phyloP scores from a whole-genome alignment of 2,113 vertebrate genomes.

The Nothocercus nigrocapillus region DNA sequence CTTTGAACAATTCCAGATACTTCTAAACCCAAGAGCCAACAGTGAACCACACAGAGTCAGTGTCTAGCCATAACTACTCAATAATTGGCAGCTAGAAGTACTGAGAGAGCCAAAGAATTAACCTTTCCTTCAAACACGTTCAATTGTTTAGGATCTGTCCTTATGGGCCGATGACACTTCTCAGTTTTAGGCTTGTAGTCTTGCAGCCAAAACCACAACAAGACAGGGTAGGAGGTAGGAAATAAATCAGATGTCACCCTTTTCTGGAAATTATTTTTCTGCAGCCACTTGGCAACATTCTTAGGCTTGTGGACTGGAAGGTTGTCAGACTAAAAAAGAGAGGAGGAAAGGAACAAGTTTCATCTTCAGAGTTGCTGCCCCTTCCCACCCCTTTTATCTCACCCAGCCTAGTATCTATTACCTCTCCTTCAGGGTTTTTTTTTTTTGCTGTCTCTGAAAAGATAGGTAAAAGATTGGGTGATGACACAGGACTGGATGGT shows the following conservation, averaged over 20 bases:
- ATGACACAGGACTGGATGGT: neutral
- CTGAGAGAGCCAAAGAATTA: constrained; percentile 50
- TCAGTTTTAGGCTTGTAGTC: constrained; percentile 25
- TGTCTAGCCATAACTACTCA: constrained; percentile 33
- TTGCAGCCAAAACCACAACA: constrained; percentile 60
- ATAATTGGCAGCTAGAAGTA: constrained; percentile 38
- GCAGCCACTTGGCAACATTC: constrained; percentile 35
- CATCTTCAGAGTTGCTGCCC: neutral
- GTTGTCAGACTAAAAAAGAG: constrained; percentile 44
- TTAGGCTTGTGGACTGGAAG: constrained; percentile 40
- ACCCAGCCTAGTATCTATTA: constrained; percentile 15
- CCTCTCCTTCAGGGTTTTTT: neutral
- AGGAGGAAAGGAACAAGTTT: constrained; percentile 24
- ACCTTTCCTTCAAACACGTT: constrained; percentile 38
- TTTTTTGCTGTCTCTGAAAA: neutral
- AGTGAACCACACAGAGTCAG: constrained; percentile 29
- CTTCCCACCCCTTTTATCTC: neutral
- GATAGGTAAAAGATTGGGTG: neutral
- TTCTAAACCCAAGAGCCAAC: constrained; percentile 6
- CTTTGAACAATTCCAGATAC: constrained; percentile 52
- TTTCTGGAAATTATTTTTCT: constrained; percentile 67
- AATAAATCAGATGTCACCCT: constrained; percentile 64
- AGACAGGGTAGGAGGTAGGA: constrained; percentile 45
- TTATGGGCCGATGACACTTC: constrained; percentile 30
- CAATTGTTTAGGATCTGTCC: constrained; percentile 47